These are phyloP conservation scores for Netelia melanura DNA, from an alignment of 2,888 invertebrate species.

Conservation along the genomic window DNA sequence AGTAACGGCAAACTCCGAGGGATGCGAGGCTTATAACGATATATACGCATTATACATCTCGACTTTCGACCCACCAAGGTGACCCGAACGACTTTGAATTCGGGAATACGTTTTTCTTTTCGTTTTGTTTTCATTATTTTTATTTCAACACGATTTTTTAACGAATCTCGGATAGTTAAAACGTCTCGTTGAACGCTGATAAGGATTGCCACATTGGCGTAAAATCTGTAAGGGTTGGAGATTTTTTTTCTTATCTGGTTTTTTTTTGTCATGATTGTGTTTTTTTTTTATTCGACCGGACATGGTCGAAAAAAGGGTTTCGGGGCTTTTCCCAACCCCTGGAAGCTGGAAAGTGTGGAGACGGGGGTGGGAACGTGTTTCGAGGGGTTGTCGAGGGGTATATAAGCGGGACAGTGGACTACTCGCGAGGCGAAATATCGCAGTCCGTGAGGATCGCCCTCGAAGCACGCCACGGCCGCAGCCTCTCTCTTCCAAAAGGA, in stretches of 20 bases:
- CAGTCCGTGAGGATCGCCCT: slow-evolving; percentile 51
- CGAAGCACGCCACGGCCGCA: slow-evolving; percentile 60
- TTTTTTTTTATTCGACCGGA: slow-evolving; percentile 5
- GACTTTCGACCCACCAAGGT: slow-evolving; percentile 36
- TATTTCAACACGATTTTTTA: too few species aligned
- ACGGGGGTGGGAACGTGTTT: slow-evolving; percentile 29
- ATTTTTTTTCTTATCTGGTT: neutral
- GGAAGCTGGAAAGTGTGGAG: slow-evolving; percentile 54
- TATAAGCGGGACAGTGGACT: slow-evolving; percentile 25
- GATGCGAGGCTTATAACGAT: slow-evolving; percentile 27
- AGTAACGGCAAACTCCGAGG: slow-evolving; percentile 30
- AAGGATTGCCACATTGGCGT: too few species aligned
- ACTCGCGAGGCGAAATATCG: slow-evolving; percentile 50
- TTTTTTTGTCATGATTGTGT: too few species aligned
- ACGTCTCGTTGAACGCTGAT: too few species aligned
- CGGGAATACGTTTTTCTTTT: neutral
- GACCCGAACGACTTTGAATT: slow-evolving; percentile 81
- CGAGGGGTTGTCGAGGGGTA: slow-evolving; percentile 29
- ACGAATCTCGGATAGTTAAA: too few species aligned
- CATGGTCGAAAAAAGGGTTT: slow-evolving; percentile 47
- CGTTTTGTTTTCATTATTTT: too few species aligned
- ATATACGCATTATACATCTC: slow-evolving; percentile 3
- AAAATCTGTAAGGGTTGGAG: neutral
- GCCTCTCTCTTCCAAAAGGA: slow-evolving; percentile 58
- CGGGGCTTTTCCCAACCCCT: slow-evolving; percentile 23